Base-by-base conservation (phyloP, 2,888 invertebrate genomes). In the Himalopsyche japonica region DNA sequence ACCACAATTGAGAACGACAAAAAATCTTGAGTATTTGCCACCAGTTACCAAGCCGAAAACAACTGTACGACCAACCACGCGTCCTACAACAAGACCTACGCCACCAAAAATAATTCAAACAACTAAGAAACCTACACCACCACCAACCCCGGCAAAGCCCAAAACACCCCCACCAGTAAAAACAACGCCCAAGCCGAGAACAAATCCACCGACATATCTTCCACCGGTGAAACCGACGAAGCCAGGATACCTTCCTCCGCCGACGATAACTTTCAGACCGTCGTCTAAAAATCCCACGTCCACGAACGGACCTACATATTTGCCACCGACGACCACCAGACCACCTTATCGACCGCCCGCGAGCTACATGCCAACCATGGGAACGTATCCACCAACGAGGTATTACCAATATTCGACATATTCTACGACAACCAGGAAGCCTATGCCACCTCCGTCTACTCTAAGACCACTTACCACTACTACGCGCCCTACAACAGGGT, bases 251-350 rank as follows among this genome's bases (percentile, higher is more conserved):
- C 57, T 76, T 27, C 27, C 70, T 10, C 24, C 27, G 30, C 0
- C 27, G 12, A 8, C 27, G 5, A 15, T 30, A 1, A 70, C 70
- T 30, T 70, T 70, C 70, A 24, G 70, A 70, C 70, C 70, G 15
- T 15, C 70, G 15, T 15, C 70, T 27, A 70, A 70, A 24, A 30
- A 1, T 27, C 4, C 27, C n/a, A 27, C 27, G 5, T 48, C 84
- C 3, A 82, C 86, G 20, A 79, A 48, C 2, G 86, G 87, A 79
- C 84, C 86, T 47, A 76, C 86, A 7, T 85, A 86, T n/a, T 83
- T 80, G 77, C 83, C 86, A 27, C 80, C 82, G 6, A 82, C 86
- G 7, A 81, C 86, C 0, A 76, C 84, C 0, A 84, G 86, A 12
- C 85, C 86, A 0, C 80, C 78, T 12, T 80, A 18, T 15, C 64